These are phyloP conservation scores for Metalampra italica DNA, from an alignment of 2,888 invertebrate species.

Conservation along the genomic window DNA sequence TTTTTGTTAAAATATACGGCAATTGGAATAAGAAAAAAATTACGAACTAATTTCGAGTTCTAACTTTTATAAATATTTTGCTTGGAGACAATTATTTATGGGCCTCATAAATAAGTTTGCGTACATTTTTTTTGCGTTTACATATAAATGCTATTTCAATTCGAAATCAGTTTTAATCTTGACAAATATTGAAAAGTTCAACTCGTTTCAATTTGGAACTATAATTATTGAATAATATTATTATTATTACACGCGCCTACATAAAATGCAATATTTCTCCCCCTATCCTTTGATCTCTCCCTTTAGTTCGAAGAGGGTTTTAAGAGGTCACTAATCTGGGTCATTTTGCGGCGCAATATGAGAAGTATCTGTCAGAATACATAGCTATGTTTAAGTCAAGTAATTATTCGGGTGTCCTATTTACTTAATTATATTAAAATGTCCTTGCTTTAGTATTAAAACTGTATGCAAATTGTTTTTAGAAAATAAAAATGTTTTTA, in stretches of 20 bases:
- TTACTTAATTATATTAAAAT: too few relatives aligned
- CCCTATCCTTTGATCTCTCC: not conserved
- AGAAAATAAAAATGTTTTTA: too few relatives aligned
- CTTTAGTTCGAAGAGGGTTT: not conserved
- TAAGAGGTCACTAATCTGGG: conserved; percentile 10
- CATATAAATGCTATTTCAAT: conserved; percentile 6
- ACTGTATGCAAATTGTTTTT: too few relatives aligned
- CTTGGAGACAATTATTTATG: not conserved
- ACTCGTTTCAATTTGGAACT: not conserved
- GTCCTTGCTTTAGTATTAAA: too few relatives aligned
- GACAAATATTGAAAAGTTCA: not conserved
- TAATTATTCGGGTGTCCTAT: too few relatives aligned
- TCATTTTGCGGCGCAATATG: conserved; percentile 13
- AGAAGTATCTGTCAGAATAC: not conserved
- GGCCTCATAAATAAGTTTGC: conserved; percentile 5
- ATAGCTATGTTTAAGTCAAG: too few relatives aligned
- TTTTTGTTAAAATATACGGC: not conserved
- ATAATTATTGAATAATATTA: too few relatives aligned
- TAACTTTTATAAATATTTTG: not conserved
- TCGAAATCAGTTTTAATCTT: not conserved
- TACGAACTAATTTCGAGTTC: not conserved
- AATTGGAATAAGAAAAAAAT: not conserved
- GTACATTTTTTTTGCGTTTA: conserved; percentile 1
- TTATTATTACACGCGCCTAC: too few relatives aligned
- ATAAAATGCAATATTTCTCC: not conserved